Percentiles rank a stretch among this genome's conserved stretches.
Evolutionary conservation across 2,888 invertebrate genomes (phyloP).

Genomic region (Phaedon cochleariae): DNA sequence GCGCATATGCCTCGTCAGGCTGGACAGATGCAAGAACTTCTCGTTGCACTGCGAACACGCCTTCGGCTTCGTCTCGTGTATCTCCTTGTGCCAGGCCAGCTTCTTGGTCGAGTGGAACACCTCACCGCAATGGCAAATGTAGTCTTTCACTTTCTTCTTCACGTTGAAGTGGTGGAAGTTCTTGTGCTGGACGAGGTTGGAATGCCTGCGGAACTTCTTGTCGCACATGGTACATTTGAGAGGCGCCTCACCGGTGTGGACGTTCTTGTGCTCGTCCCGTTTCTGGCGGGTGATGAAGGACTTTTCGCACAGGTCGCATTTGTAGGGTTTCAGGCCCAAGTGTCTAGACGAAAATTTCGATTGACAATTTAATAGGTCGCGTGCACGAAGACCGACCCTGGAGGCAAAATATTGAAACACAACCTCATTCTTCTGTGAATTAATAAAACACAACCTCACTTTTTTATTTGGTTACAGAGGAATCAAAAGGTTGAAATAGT

Average conservation of each 20-base stretch:
- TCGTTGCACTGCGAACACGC: conserved; percentile 86
- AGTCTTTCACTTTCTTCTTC: conserved; percentile 71
- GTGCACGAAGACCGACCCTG: no score
- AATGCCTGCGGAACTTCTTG: conserved; percentile 82
- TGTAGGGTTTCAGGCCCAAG: conserved; percentile 72
- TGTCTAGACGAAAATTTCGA: no score
- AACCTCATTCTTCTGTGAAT: no score
- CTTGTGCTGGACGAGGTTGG: conserved; percentile 85
- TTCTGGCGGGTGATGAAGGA: conserved; percentile 85
- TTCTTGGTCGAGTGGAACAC: conserved; percentile 85
- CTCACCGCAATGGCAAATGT: conserved; percentile 72
- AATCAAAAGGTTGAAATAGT: no score
- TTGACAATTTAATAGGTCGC: no score
- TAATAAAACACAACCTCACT: no score
- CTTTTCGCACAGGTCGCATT: conserved; percentile 83
- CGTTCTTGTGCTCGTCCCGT: conserved; percentile 81
- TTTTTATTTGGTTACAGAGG: no score
- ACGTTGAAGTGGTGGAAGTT: conserved; percentile 80
- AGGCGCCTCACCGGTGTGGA: conserved; percentile 83
- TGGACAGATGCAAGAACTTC: conserved; percentile 85
- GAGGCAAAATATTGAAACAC: no score
- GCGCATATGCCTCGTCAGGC: conserved; percentile 84
- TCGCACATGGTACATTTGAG: conserved; percentile 83
- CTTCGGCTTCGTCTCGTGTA: conserved; percentile 83
- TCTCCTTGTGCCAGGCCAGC: conserved; percentile 84